These are phyloP conservation scores for Narcine bancroftii DNA, from an alignment of 2,113 vertebrate species.

Conservation along the genomic window DNA sequence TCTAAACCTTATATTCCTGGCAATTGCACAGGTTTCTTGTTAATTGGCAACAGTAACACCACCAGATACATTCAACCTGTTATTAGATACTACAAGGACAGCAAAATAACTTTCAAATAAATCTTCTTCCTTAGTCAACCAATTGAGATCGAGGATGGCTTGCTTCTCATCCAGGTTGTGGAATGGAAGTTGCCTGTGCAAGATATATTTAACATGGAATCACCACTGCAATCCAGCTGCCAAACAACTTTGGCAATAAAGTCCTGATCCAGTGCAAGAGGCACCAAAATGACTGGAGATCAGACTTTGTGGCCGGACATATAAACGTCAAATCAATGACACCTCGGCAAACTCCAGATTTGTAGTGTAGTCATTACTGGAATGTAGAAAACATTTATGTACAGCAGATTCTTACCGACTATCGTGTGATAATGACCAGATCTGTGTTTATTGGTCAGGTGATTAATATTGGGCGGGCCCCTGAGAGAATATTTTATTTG, in stretches of 20 bases:
- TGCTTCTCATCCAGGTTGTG: too few relatives aligned
- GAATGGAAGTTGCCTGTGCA: too few relatives aligned
- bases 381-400: not conserved
- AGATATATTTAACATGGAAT: too few relatives aligned
- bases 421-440: not conserved
- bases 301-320: too few relatives aligned
- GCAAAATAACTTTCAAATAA: not conserved
- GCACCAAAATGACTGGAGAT: too few relatives aligned
- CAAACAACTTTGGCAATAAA: too few relatives aligned
- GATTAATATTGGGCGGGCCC: not conserved
- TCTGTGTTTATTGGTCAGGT: not conserved
- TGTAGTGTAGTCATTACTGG: not conserved
- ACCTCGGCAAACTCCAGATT: not conserved
- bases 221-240: too few relatives aligned
- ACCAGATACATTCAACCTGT: not conserved
- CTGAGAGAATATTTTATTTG: not conserved
- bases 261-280: too few relatives aligned
- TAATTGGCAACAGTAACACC: not conserved
- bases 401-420: not conserved
- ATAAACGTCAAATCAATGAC: too few relatives aligned
- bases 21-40: not conserved
- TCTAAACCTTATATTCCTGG: not conserved
- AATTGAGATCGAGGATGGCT: too few relatives aligned
- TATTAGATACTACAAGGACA: not conserved
- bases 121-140: too few relatives aligned